Percentiles rank a stretch among this genome's conserved stretches.
Conservation (phyloP, 2,888 invertebrate genomes). For the Mesorhabditis sp. region DNA sequence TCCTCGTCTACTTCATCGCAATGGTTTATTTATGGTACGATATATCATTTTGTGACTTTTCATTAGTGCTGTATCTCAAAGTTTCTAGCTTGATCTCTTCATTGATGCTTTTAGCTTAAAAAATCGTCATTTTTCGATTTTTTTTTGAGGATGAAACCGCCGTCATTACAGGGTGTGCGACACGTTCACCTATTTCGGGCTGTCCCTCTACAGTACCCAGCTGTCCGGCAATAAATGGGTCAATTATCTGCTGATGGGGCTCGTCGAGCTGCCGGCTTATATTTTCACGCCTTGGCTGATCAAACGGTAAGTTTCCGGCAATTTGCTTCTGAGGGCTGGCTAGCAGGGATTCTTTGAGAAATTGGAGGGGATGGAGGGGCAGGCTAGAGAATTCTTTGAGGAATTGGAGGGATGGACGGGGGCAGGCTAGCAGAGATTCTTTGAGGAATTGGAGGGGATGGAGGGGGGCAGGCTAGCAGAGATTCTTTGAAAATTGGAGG, state of each 20-base stretch:
- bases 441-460: too few relatives aligned
- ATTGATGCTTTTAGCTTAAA: too few relatives aligned
- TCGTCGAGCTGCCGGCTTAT: slow-evolving; percentile 51
- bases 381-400: too few relatives aligned
- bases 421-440: too few relatives aligned
- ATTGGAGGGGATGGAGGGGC: too few relatives aligned
- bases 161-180: slow-evolving; percentile 31
- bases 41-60: slow-evolving; percentile 7
- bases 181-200: slow-evolving; percentile 51
- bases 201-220: slow-evolving; percentile 45
- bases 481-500: too few relatives aligned
- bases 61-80: neutral
- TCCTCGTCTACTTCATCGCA: slow-evolving; percentile 28
- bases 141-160: too few relatives aligned
- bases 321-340: too few relatives aligned
- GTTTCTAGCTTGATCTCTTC: too few relatives aligned
- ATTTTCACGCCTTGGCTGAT: slow-evolving; percentile 40
- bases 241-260: slow-evolving; percentile 43
- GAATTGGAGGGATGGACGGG: too few relatives aligned
- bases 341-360: too few relatives aligned
- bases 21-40: slow-evolving; percentile 39
- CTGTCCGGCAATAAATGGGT: slow-evolving; percentile 47
- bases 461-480: too few relatives aligned
- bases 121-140: neutral
- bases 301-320: slow-evolving; percentile 19